Percentiles rank a stretch among this genome's conserved stretches.
These are phyloP conservation scores for Spilosoma lubricipeda DNA, from an alignment of 2,888 invertebrate genomes.

Conservation along the genomic window DNA sequence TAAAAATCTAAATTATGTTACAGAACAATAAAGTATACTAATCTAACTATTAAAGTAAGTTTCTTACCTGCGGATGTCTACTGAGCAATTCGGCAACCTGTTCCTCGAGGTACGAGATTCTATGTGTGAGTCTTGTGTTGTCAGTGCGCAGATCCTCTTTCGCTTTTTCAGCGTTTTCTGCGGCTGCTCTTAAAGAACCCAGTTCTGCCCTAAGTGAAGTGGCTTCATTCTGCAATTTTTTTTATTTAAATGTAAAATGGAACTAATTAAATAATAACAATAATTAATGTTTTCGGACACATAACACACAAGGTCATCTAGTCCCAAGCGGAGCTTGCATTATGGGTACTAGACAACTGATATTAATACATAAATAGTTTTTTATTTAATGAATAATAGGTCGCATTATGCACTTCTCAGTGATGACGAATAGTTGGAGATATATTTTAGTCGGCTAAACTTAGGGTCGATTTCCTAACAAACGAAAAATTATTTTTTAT, in stretches of 20 bases:
- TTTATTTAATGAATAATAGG: neutral
- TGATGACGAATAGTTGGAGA: neutral
- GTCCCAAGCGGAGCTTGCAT: too few relatives aligned
- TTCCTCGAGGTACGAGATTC: conserved; percentile 96
- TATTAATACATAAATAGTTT: too few relatives aligned
- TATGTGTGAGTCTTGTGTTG: conserved; percentile 93
- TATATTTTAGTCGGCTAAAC: neutral
- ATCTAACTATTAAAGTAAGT: neutral
- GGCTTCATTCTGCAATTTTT: conserved; percentile 78
- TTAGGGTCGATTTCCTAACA: neutral
- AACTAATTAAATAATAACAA: neutral
- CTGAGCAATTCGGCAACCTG: conserved; percentile 90
- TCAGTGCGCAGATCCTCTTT: conserved; percentile 90
- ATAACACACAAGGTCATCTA: too few relatives aligned
- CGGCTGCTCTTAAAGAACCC: conserved; percentile 85
- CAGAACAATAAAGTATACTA: neutral
- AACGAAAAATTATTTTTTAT: neutral
- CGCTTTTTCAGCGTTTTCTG: conserved; percentile 88
- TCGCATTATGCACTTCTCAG: neutral
- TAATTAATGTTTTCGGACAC: too few relatives aligned
- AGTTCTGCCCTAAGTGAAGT: conserved; percentile 86
- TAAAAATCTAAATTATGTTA: neutral
- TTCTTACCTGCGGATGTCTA: conserved; percentile 59
- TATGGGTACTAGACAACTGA: too few relatives aligned
- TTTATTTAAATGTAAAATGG: neutral